Conservation (phyloP, 30 jellyfish, hydroid and myxozoan species). For the Aurelia sp. region DNA sequence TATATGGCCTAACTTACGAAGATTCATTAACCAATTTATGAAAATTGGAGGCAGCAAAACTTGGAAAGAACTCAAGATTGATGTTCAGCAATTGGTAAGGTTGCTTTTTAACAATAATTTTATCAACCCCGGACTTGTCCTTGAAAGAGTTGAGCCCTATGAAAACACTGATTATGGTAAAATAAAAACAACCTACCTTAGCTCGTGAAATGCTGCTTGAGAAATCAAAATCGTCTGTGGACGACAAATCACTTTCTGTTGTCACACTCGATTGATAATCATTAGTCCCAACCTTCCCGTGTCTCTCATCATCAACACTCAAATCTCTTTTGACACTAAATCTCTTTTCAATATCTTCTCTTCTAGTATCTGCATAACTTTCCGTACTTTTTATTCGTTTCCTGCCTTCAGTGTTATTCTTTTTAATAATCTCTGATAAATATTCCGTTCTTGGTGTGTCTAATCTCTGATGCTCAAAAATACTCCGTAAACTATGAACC, state of each 20-base stretch:
- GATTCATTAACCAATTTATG: no score
- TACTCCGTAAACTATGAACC: slow-evolving; percentile 56
- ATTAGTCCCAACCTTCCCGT: background rate
- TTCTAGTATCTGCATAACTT: slow-evolving; percentile 3
- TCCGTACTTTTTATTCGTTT: slow-evolving; percentile 34
- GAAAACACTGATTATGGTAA: no score
- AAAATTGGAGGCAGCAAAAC: no score
- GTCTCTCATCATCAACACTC: background rate
- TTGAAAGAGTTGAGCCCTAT: no score
- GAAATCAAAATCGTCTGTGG: slow-evolving; percentile 65
- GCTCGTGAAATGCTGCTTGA: slow-evolving; percentile 44
- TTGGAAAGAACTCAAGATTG: no score
- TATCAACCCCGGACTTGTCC: no score
- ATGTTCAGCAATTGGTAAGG: no score
- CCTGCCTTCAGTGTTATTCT: slow-evolving; percentile 49
- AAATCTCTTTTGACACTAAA: background rate
- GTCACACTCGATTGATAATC: background rate
- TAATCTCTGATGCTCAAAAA: slow-evolving; percentile 49
- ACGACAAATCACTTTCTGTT: slow-evolving; percentile 64
- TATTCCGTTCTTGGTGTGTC: slow-evolving; percentile 60
- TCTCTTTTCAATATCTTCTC: background rate
- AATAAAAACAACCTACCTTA: slow-evolving; percentile 15
- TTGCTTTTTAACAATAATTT: no score
- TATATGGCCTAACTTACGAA: no score
- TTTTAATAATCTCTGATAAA: slow-evolving; percentile 59